Conservation (phyloP, 2,888 invertebrate genomes). For the Melinaea marsaeus region DNA sequence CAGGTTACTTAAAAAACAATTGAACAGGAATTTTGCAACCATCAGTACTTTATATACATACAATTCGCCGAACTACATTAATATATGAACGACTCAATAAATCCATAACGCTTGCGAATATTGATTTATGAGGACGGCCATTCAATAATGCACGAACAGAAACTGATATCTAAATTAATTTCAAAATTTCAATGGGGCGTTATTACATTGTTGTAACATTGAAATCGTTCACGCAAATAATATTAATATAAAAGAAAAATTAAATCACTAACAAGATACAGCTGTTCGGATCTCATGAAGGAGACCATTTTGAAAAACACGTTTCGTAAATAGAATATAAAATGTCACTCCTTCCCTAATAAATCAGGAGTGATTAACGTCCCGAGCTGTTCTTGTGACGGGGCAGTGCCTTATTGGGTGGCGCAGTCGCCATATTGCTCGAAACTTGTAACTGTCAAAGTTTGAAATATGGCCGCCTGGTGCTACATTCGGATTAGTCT, state of each 20-base stretch:
- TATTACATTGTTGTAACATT: slow-evolving; percentile 45
- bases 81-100: slow-evolving; percentile 54
- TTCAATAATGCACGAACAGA: slow-evolving; percentile 56
- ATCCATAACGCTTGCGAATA: slow-evolving; percentile 58
- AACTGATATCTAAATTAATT: slow-evolving; percentile 35
- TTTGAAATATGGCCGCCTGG: slow-evolving; percentile 71
- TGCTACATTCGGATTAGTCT: slow-evolving; percentile 59
- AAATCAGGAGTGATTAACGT: slow-evolving; percentile 76
- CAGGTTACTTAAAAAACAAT: slow-evolving; percentile 69
- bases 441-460: slow-evolving; percentile 76
- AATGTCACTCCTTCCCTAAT: slow-evolving; percentile 75
- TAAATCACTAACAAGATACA: slow-evolving; percentile 73
- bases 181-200: slow-evolving; percentile 41
- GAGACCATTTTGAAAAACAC: slow-evolving; percentile 73
- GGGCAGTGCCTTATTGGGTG: slow-evolving; percentile 74
- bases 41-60: slow-evolving; percentile 13
- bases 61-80: slow-evolving; percentile 39
- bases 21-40: slow-evolving; percentile 35
- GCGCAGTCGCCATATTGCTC: slow-evolving; percentile 75
- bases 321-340: slow-evolving; percentile 76
- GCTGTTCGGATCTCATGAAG: slow-evolving; percentile 69
- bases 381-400: slow-evolving; percentile 68
- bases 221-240: slow-evolving; percentile 67
- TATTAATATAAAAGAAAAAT: slow-evolving; percentile 64
- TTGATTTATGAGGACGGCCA: slow-evolving; percentile 57